A percentile compares a stretch with the other conserved stretches of the same genome.
Evolutionary conservation across 2,888 invertebrate genomes (phyloP).

Genomic region (Melinaea marsaeus): DNA sequence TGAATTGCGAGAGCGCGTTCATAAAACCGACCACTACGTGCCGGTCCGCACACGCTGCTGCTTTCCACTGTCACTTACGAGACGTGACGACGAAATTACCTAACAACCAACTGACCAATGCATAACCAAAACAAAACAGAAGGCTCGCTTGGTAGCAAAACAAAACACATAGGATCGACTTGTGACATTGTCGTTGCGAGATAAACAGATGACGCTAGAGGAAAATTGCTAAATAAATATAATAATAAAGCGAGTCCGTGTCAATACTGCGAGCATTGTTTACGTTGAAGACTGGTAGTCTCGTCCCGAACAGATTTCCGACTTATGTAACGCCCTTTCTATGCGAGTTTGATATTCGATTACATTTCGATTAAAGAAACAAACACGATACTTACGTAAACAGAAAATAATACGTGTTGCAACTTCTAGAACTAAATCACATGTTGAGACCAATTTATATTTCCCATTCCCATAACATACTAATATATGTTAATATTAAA

Average conservation of each 20-base stretch:
- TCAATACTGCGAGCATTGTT: conserved; percentile 10
- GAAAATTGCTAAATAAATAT: conserved; percentile 12
- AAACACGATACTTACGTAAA: conserved; percentile 30
- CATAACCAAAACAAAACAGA: conserved; percentile 16
- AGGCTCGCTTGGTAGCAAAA: background rate
- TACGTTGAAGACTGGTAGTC: conserved; percentile 8
- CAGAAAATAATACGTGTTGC: conserved; percentile 20
- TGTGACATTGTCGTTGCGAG: background rate
- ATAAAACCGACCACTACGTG: too few relatives aligned
- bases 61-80: conserved; percentile 30
- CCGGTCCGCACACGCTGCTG: background rate
- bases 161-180: background rate
- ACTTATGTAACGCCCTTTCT: conserved; percentile 32
- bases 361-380: conserved; percentile 30
- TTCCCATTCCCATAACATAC: too few relatives aligned
- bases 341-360: conserved; percentile 32
- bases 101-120: too few relatives aligned
- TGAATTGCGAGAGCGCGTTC: conserved; percentile 29
- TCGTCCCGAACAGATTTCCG: conserved; percentile 18
- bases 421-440: conserved; percentile 19
- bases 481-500: too few relatives aligned
- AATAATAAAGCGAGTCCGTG: background rate
- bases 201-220: conserved; percentile 7
- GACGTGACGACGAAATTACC: conserved; percentile 12
- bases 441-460: conserved; percentile 1